Evolutionary conservation across 2,797 vertebrate species (phyloP).

Genomic region (Phoeniculus purpureus): DNA sequence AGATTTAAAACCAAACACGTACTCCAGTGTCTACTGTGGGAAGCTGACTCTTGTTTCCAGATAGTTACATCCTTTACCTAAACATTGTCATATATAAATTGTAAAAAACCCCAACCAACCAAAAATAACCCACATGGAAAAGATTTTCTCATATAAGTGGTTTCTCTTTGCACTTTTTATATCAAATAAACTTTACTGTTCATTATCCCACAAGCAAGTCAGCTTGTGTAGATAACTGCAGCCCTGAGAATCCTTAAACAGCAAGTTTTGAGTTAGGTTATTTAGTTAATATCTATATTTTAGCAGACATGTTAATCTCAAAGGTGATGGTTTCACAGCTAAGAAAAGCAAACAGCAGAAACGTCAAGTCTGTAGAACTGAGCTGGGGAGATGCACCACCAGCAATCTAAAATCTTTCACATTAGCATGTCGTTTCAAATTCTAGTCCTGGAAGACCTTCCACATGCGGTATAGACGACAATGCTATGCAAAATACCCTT

Average conservation of each 20-base stretch:
- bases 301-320: neutral
- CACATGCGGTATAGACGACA: neutral
- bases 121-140: neutral
- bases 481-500: neutral
- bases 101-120: neutral
- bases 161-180: neutral
- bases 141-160: neutral
- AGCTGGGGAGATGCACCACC: neutral
- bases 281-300: neutral
- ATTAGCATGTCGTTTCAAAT: neutral
- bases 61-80: neutral
- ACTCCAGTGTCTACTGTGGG: neutral
- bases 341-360: neutral
- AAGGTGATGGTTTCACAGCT: neutral
- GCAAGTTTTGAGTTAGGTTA: neutral
- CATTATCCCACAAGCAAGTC: neutral
- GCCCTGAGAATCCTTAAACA: neutral
- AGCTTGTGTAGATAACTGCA: neutral
- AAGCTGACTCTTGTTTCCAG: neutral
- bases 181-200: neutral
- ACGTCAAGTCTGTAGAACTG: neutral
- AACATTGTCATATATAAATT: neutral
- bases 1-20: neutral
- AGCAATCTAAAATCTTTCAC: neutral
- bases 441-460: neutral